A percentile compares a stretch with the other conserved stretches of the same genome.
phyloP scores from a whole-genome alignment of 2,113 vertebrate species.

The Chitala chitala region DNA sequence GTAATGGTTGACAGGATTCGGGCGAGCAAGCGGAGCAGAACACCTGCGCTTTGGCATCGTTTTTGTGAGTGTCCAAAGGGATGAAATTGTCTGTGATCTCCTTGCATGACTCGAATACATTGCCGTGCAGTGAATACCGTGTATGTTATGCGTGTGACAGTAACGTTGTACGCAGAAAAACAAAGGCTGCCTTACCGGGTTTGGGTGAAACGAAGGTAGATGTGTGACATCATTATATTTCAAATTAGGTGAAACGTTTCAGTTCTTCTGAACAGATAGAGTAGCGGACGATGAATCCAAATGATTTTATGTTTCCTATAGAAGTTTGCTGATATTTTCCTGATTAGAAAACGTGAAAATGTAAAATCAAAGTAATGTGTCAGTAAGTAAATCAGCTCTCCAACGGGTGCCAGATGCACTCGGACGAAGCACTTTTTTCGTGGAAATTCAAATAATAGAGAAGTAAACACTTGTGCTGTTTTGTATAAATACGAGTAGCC shows the following conservation, averaged over 20 bases:
- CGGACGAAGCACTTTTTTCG: too few relatives aligned
- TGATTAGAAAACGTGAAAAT: not conserved
- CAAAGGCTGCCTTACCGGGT: not conserved
- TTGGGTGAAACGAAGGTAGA: not conserved
- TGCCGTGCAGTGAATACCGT: not conserved
- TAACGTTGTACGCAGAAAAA: not conserved
- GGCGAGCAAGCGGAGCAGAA: not conserved
- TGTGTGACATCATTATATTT: not conserved
- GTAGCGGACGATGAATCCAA: not conserved
- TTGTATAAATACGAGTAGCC: too few relatives aligned
- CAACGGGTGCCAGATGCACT: too few relatives aligned
- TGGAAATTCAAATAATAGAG: too few relatives aligned
- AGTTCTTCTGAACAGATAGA: not conserved
- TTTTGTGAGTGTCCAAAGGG: not conserved
- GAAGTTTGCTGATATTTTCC: not conserved
- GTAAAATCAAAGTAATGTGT: not conserved
- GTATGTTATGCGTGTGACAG: not conserved
- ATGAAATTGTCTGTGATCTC: not conserved
- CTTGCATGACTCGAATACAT: constrained; percentile 13
- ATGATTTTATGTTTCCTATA: not conserved
- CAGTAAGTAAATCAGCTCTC: too few relatives aligned
- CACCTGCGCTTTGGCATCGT: not conserved
- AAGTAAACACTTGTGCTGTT: too few relatives aligned
- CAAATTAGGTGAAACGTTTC: not conserved
- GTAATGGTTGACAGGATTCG: not conserved